Base-by-base conservation (phyloP, 2,888 invertebrate species). In the Scrobipalpa costella region DNA sequence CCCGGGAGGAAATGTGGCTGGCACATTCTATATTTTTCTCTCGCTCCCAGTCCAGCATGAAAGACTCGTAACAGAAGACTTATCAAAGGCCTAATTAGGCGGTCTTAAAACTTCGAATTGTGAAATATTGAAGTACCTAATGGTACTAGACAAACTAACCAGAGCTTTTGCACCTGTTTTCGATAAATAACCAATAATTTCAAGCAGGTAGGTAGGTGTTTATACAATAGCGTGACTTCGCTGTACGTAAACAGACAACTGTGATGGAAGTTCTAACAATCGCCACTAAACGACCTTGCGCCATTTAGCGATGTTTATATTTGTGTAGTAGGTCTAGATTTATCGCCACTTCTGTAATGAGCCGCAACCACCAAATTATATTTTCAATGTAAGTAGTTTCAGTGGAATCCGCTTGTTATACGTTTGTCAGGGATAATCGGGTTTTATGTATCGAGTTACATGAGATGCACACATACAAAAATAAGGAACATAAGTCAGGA, bases 261-360 rank as follows among this genome's bases (percentile, higher is more conserved):
- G 44, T 5, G 55, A 55, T 19, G n/a, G 55, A 33, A 55, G 33
- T 33, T 50, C 17, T 9, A 21, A 50, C 50, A 50, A 50, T 50
- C 50, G 17, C 50, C 49, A 21, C 19, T 58, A 8, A n/a, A 57
- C 69, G 70, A 67, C 83, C 83, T 80, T 79, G 83, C 69, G 76
- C 83, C 70, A 77, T 79, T 78, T 83, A 59, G 69, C 59, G 13
- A 27, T 13, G 19, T 5, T 19, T 47, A 66, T 67, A 67, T 66
- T 57, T 15, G 50, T 15, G 52, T 55, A 62, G 58, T 50, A 60
- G 49, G 64, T 44, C 57, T 40, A 61, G 59, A 66, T 61, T 62
- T 65, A 62, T 60, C 44, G 44, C 13, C n/a, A 19, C 44, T 19
- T 40, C 49, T 65, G 63, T 59, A 44, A 59, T 44, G 38, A 59